Conservation (phyloP, 2,888 invertebrate genomes). For the Nemapogon koenigi region DNA sequence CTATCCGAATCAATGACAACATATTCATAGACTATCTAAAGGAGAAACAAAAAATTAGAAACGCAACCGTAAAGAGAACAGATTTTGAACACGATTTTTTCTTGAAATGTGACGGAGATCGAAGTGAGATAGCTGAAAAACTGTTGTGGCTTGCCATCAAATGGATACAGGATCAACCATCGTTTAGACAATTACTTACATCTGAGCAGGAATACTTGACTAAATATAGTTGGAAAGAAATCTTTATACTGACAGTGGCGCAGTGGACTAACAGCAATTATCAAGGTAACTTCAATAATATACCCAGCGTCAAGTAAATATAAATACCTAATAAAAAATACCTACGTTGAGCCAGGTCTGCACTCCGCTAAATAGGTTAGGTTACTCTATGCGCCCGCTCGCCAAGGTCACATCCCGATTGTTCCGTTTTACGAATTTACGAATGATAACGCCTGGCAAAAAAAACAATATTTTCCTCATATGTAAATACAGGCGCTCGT, state of each 20-base stretch:
- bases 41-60: conserved; percentile 2
- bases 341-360: too few relatives aligned
- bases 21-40: conserved; percentile 1
- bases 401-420: too few relatives aligned
- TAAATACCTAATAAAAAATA: too few relatives aligned
- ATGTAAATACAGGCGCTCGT: too few relatives aligned
- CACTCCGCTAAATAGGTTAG: too few relatives aligned
- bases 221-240: conserved; percentile 82
- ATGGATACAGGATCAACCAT: conserved; percentile 80
- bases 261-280: conserved; percentile 81
- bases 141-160: conserved; percentile 78
- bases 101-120: background rate
- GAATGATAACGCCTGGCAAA: too few relatives aligned
- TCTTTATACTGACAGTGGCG: conserved; percentile 83
- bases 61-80: background rate
- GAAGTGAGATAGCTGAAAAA: conserved; percentile 49
- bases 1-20: conserved; percentile 3
- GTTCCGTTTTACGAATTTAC: too few relatives aligned
- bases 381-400: too few relatives aligned
- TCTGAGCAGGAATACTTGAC: conserved; percentile 76
- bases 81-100: background rate
- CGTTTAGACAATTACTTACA: conserved; percentile 70
- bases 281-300: too few relatives aligned
- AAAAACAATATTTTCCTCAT: too few relatives aligned
- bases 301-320: too few relatives aligned